Conservation (phyloP, 2,888 invertebrate species). For the Agrotis clavis region DNA sequence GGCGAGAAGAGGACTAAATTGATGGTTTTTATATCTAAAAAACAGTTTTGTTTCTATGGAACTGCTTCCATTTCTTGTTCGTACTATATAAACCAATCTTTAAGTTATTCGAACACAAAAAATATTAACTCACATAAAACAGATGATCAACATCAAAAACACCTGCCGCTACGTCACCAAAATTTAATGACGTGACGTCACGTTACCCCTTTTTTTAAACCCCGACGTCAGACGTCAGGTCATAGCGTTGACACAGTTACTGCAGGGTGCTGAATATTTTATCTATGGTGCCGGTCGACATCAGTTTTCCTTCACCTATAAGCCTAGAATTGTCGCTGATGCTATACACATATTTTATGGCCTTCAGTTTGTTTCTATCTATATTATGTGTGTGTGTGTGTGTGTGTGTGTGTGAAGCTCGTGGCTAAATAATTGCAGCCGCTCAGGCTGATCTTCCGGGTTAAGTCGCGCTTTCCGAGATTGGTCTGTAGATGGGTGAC, state of each 20-base stretch:
- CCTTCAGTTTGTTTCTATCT: conserved; percentile 14
- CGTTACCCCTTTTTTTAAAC: conserved; percentile 1
- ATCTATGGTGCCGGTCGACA: conserved; percentile 46
- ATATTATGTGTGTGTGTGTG: background rate
- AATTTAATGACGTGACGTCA: conserved; percentile 37
- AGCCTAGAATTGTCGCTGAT: conserved; percentile 38
- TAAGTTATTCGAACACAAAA: background rate
- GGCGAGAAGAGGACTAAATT: too few species aligned
- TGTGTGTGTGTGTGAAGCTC: background rate
- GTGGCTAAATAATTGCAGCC: too few species aligned
- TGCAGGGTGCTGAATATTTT: conserved; percentile 57
- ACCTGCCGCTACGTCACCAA: background rate
- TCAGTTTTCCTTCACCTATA: conserved; percentile 37
- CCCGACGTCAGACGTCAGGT: conserved; percentile 39
- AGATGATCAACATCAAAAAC: conserved; percentile 10
- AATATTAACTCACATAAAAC: background rate
- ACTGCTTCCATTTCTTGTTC: too few species aligned
- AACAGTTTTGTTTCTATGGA: too few species aligned
- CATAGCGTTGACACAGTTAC: conserved; percentile 53
- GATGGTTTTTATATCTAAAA: too few species aligned
- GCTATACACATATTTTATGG: conserved; percentile 23
- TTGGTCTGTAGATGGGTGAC: too few species aligned
- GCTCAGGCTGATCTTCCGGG: too few species aligned
- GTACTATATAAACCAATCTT: too few species aligned
- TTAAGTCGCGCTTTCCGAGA: too few species aligned